A percentile compares a stretch with the other conserved stretches of the same genome.
These are phyloP conservation scores for Ceraclea dissimilis DNA, from an alignment of 2,888 invertebrate genomes.

Conservation along the genomic window DNA sequence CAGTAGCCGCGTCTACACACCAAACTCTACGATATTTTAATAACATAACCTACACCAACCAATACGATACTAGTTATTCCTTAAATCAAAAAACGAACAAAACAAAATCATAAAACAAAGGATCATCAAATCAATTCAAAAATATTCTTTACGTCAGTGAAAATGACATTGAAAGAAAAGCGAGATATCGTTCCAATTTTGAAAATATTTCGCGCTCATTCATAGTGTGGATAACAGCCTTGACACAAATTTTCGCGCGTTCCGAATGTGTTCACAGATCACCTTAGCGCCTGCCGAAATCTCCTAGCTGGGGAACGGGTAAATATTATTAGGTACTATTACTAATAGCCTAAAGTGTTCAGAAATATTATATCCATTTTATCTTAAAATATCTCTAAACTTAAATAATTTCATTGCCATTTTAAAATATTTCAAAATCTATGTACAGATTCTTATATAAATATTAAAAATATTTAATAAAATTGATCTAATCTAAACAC, in stretches of 20 bases:
- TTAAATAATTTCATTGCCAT: no score
- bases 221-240: constrained; percentile 16
- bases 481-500: no score
- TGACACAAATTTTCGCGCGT: constrained; percentile 26
- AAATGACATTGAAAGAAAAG: neutral
- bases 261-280: constrained; percentile 15
- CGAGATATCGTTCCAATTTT: neutral
- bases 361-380: no score
- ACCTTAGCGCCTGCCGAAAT: neutral
- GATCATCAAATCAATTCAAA: neutral
- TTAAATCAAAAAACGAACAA: neutral
- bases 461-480: no score
- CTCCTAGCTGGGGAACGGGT: no score
- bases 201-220: constrained; percentile 5
- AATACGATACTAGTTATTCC: neutral
- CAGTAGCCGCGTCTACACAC: constrained; percentile 12
- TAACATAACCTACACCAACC: neutral
- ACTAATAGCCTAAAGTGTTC: no score
- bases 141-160: neutral
- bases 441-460: no score
- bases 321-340: no score
- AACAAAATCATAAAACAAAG: neutral
- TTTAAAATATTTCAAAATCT: no score
- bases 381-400: no score
- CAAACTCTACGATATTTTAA: neutral